phyloP scores from a whole-genome alignment of 1,140 invertebrate genomes.

The Leptestheria dahalacensis region DNA sequence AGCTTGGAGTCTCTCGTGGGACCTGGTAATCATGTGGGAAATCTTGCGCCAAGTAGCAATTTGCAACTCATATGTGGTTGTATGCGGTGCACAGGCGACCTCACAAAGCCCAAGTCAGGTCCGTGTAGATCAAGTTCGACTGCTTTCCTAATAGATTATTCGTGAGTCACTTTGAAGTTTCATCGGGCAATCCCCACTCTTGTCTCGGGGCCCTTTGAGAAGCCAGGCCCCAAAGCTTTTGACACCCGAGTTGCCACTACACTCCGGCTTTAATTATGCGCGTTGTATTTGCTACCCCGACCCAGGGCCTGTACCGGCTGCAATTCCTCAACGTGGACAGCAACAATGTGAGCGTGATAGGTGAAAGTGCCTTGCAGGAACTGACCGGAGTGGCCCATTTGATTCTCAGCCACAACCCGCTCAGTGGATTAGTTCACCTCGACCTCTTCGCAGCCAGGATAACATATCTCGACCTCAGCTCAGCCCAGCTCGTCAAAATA shows the following conservation, averaged over 20 bases:
- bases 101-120: too few species aligned
- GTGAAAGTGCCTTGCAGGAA: slow-evolving; percentile 52
- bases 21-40: not conserved
- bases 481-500: slow-evolving; percentile 57
- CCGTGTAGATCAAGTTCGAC: too few species aligned
- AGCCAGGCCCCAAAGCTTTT: too few species aligned
- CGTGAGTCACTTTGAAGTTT: too few species aligned
- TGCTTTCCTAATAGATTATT: too few species aligned
- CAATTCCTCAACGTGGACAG: slow-evolving; percentile 64
- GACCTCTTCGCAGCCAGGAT: slow-evolving; percentile 46
- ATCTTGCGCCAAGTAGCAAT: not conserved
- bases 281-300: not conserved
- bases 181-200: too few species aligned
- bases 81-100: too few species aligned
- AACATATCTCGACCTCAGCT: slow-evolving; percentile 65
- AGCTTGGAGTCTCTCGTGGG: not conserved
- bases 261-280: not conserved
- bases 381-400: slow-evolving; percentile 59
- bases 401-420: slow-evolving; percentile 30
- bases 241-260: too few species aligned
- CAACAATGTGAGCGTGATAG: slow-evolving; percentile 51
- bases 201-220: too few species aligned
- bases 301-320: slow-evolving; percentile 41
- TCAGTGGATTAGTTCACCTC: slow-evolving; percentile 23
- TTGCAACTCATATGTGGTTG: not conserved